Base-by-base conservation (phyloP, 1,140 invertebrate species). In the Anastatus disparis region DNA sequence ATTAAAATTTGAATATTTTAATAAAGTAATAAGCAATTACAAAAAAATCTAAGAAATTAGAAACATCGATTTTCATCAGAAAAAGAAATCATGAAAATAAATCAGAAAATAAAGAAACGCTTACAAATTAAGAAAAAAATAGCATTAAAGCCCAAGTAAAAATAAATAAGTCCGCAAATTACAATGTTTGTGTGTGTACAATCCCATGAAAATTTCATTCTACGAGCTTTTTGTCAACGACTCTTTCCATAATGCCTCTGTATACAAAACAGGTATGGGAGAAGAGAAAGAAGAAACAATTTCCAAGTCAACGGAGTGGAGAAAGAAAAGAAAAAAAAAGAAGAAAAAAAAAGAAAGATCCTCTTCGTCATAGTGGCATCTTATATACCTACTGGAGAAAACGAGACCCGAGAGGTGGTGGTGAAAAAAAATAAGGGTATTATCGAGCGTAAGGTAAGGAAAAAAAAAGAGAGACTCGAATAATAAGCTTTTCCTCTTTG, bases 401-500 rank as follows among this genome's bases (percentile, higher is more conserved):
- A n/a, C n/a, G 42, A 42, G 56, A 26, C n/a, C 22, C 35, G 52
- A 56, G n/a, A 59, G 10, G 56, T 6, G 4, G 31, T 42, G 31
- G 56, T 13, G 56, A 40, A 35, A 35, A 50, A 52, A 27, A 59
- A 59, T 13, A 22, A 35, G 38, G 20, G 53, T 24, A 56, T 31
- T 56, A 56, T 56, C 53, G 53, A 31, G 29, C 27, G 52, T 12
- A 9, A 10, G 15, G 27, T 15, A 53, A 53, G 22, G 27, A 53
- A n/a, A n/a, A n/a, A n/a, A n/a, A n/a, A 35, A 56, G 27, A 56
- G 53, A 56, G 29, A 29, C n/a, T 35, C 35, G 56, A 59, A 35
- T 59, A 59, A 59, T 59, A 59, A 59, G 56, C 35, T 59, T 52
- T 52, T 22, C 46, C 24, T 17, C 46, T 48, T 48, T 48, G 12